phyloP scores from a whole-genome alignment of 2,113 vertebrate genomes.

The Callospermophilus lateralis region DNA sequence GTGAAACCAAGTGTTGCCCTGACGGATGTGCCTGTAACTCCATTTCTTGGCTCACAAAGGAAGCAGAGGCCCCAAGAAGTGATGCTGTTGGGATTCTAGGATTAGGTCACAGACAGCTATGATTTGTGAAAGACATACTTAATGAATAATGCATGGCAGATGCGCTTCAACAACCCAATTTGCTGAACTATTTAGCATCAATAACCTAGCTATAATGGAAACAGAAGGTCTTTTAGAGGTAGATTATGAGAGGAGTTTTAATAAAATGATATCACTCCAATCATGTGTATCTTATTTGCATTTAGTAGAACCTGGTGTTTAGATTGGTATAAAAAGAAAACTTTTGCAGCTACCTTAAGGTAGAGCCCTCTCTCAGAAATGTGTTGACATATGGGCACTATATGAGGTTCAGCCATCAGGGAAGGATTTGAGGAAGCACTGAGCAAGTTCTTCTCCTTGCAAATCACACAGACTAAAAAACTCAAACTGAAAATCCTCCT shows the following conservation, averaged over 20 bases:
- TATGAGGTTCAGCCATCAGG: not conserved
- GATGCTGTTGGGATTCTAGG: not conserved
- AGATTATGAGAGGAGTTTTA: constrained; percentile 80
- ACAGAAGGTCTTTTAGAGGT: constrained; percentile 81
- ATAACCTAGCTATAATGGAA: constrained; percentile 84
- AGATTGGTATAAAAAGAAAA: constrained; percentile 33
- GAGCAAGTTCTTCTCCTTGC: not conserved
- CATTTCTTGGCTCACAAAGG: constrained; percentile 74
- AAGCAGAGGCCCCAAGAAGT: constrained; percentile 64
- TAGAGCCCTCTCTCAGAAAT: not conserved
- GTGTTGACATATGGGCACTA: not conserved
- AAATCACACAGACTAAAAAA: constrained; percentile 3
- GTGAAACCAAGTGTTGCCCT: constrained; percentile 67
- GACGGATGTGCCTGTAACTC: constrained; percentile 75
- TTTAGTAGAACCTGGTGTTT: not conserved
- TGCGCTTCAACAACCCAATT: constrained; percentile 83
- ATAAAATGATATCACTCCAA: constrained; percentile 82
- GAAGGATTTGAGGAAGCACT: constrained; percentile 1
- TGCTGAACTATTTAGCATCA: constrained; percentile 86
- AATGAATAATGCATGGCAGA: constrained; percentile 85
- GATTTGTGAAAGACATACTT: constrained; percentile 79
- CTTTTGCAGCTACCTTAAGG: not conserved
- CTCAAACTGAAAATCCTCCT: not conserved
- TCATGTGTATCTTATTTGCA: constrained; percentile 59
- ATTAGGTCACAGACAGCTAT: constrained; percentile 68